Percentiles rank a stretch among this genome's conserved stretches.
Evolutionary conservation across 2,888 invertebrate species (phyloP).

Genomic region (Drosophila pseudotalamancana): DNA sequence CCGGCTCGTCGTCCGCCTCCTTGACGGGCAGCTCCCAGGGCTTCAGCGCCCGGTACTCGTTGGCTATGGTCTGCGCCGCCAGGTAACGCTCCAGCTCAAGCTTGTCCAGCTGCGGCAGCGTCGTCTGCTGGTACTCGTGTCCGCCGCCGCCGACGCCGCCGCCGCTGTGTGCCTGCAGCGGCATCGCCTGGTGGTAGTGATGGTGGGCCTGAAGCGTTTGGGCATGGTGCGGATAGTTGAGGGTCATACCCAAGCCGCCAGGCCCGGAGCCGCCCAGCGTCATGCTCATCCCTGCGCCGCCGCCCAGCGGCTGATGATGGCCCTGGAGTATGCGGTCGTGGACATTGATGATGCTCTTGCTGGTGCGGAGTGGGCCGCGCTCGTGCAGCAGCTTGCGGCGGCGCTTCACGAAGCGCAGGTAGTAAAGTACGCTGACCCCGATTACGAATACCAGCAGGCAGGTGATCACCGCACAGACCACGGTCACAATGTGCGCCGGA

Average conservation of each 20-base stretch:
- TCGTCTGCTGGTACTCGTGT: slow-evolving; percentile 76
- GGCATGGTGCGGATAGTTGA: slow-evolving; percentile 78
- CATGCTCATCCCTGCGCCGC: slow-evolving; percentile 68
- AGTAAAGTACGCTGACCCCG: slow-evolving; percentile 83
- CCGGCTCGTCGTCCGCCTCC: slow-evolving; percentile 83
- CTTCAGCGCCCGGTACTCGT: slow-evolving; percentile 84
- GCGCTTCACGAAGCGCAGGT: slow-evolving; percentile 82
- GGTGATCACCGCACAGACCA: slow-evolving; percentile 84
- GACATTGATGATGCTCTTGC: slow-evolving; percentile 84
- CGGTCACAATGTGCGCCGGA: slow-evolving; percentile 84
- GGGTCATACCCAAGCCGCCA: slow-evolving; percentile 54
- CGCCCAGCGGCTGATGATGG: slow-evolving; percentile 81
- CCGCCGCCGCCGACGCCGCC: slow-evolving; percentile 30
- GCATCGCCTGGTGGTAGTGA: slow-evolving; percentile 79
- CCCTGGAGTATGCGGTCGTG: slow-evolving; percentile 84
- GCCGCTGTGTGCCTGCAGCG: slow-evolving; percentile 59
- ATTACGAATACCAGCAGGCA: slow-evolving; percentile 83
- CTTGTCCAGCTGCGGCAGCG: slow-evolving; percentile 82
- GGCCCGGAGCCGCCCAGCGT: slow-evolving; percentile 49
- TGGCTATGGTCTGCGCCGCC: slow-evolving; percentile 84
- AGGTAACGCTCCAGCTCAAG: slow-evolving; percentile 84
- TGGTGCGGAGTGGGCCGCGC: slow-evolving; percentile 79
- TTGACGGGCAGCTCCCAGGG: slow-evolving; percentile 84
- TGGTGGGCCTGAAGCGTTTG: slow-evolving; percentile 78
- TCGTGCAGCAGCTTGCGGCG: slow-evolving; percentile 83